Base-by-base conservation (phyloP, 2,113 vertebrate species). In the Sarotherodon lohbergeri region DNA sequence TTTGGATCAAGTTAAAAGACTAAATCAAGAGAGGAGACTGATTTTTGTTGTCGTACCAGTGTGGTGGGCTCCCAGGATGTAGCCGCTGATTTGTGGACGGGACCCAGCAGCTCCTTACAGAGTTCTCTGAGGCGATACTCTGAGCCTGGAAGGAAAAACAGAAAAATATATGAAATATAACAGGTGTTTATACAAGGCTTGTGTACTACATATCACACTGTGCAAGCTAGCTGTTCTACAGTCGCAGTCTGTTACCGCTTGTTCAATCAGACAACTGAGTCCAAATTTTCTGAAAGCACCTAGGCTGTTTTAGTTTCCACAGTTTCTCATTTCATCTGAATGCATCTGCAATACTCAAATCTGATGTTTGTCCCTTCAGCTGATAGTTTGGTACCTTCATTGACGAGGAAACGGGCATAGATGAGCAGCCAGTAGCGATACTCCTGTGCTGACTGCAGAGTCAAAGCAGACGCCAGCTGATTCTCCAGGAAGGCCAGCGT, bases 361-460 rank as follows among this genome's bases (percentile, higher is more conserved):
- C 68, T 10, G 22, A 24, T 12, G 7, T 76, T 48, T 32, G 1
- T 50, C 43, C 43, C 71, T 50, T 29, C 10, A 50, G 43, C 46
- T 9, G 46, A 11, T 1, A 2, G 71, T 19, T 11, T 1, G 1
- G 17, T 86, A 99, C 99, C 99, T 97, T 99, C 98, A n/a, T 98
- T 99, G 87, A 99, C 99, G 2, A 99, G 97, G 96, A 98, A 99
- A 71, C 98, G 97, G 73, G 98, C 97, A 92, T 99, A 99, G 95
- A 99, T 97, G 92, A 99, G 98, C 91, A 99, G 97, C 99, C 98
- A 99, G 94, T 99, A 98, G 83, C 97, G 97, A 88, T 99, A 99
- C 93, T 99, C 99, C 0, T 97, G 96, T 81, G 97, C 97, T 22
- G 99, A 99, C 34, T 97, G 98, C 89, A 99, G 94, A 2, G 95